Conservation (phyloP, 1,140 invertebrate species). For the Drosophila sechellia region DNA sequence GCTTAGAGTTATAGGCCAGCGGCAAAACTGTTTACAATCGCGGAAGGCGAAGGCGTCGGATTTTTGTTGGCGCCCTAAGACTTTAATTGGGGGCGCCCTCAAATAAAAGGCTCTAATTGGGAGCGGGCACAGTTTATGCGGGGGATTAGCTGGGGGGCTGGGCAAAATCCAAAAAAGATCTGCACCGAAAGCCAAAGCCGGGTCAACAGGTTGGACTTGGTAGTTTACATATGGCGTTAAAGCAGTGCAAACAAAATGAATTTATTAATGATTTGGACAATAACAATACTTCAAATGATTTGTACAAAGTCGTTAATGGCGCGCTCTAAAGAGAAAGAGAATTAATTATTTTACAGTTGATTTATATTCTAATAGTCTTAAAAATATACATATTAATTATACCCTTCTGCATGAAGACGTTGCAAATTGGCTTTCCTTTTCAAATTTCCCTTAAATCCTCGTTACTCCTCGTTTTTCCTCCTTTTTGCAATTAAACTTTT, state of each 20-base stretch:
- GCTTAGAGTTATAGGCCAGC: conserved; percentile 73
- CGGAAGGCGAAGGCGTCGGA: conserved; percentile 23
- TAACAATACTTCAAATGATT: too few relatives aligned
- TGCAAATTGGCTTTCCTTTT: background rate
- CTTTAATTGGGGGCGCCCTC: conserved; percentile 68
- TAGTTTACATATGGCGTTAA: background rate
- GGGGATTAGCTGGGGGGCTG: conserved; percentile 18
- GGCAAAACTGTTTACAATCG: conserved; percentile 73
- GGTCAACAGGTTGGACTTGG: conserved; percentile 13
- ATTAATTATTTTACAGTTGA: too few relatives aligned
- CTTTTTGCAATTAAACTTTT: conserved; percentile 46
- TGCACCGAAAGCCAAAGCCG: background rate
- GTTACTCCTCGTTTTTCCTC: conserved; percentile 4
- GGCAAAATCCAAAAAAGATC: background rate
- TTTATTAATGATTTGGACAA: too few relatives aligned
- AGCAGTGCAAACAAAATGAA: background rate
- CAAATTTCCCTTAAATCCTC: background rate
- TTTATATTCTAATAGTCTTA: too few relatives aligned
- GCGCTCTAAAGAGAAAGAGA: too few relatives aligned
- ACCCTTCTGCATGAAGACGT: background rate
- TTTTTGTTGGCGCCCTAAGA: conserved; percentile 45
- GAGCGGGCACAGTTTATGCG: conserved; percentile 31
- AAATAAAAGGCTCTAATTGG: conserved; percentile 64
- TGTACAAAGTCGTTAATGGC: too few relatives aligned
- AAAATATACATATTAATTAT: background rate